phyloP scores from a whole-genome alignment of 2,797 vertebrate genomes.

The Tragelaphus oryx region DNA sequence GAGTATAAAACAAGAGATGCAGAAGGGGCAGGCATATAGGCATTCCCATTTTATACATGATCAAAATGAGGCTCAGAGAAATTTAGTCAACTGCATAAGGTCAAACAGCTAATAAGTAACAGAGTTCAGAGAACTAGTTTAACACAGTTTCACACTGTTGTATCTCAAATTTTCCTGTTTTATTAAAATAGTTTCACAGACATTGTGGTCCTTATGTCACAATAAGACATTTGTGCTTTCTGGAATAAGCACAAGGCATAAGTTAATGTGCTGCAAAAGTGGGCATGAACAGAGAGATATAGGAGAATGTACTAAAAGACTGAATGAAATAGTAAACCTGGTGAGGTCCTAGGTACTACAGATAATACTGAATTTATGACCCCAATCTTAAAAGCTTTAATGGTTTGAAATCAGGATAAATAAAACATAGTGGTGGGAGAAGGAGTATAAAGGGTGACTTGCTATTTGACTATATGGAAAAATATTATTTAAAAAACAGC shows the following conservation, averaged over 20 bases:
- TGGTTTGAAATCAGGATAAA: not conserved
- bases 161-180: not conserved
- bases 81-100: not conserved
- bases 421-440: not conserved
- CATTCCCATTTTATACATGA: not conserved
- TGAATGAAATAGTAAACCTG: not conserved
- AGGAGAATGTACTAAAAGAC: not conserved
- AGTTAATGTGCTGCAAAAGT: not conserved
- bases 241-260: not conserved
- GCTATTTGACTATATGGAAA: not conserved
- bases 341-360: not conserved
- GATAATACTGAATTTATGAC: not conserved
- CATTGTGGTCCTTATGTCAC: not conserved
- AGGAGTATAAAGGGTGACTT: not conserved
- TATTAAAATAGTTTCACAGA: not conserved
- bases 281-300: not conserved
- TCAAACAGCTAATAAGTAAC: not conserved
- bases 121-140: not conserved
- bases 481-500: not conserved
- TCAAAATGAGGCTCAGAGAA: not conserved
- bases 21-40: not conserved
- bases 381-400: not conserved
- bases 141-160: not conserved
- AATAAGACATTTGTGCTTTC: not conserved
- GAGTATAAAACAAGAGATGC: not conserved